Evolutionary conservation across 1,140 invertebrate genomes (phyloP).

Genomic region (Panagrolaimus sp.): DNA sequence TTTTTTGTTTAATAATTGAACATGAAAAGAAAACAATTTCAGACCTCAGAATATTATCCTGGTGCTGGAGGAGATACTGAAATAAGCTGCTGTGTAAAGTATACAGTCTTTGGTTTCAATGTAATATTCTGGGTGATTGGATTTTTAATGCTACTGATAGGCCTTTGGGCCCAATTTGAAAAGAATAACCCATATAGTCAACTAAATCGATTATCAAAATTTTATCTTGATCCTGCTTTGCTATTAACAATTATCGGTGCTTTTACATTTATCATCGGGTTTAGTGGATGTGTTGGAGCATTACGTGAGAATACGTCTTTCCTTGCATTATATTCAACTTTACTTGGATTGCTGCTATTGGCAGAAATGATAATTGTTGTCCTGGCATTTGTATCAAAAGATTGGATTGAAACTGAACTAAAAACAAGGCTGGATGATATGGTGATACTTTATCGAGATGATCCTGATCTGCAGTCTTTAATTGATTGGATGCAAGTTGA

Average conservation of each 20-base stretch:
- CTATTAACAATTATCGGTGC: conserved; percentile 82
- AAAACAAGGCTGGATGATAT: conserved; percentile 54
- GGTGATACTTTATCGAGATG: conserved; percentile 73
- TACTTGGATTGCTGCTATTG: conserved; percentile 78
- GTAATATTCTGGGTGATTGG: conserved; percentile 85
- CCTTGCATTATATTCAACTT: conserved; percentile 82
- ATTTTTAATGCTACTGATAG: conserved; percentile 63
- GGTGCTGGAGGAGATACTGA: conserved; percentile 62
- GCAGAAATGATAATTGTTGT: conserved; percentile 84
- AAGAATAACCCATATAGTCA: conserved; percentile 92
- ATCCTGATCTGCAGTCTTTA: conserved; percentile 92
- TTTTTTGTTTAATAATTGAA: background rate
- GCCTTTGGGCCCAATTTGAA: conserved; percentile 92
- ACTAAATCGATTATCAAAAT: conserved; percentile 70
- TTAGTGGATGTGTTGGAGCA: conserved; percentile 92
- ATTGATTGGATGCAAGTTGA: conserved; percentile 98
- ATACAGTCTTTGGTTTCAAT: conserved; percentile 92
- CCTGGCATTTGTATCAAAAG: conserved; percentile 88
- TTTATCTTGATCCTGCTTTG: conserved; percentile 89
- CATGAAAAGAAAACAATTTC: conserved; percentile 67
- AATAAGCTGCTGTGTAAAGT: conserved; percentile 93
- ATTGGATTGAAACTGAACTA: conserved; percentile 64
- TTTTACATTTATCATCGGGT: conserved; percentile 87
- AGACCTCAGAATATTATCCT: conserved; percentile 10
- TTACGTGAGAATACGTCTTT: conserved; percentile 71